A percentile compares a stretch with the other conserved stretches of the same genome.
These are phyloP conservation scores for Colinus virginianus DNA, from an alignment of 2,113 vertebrate genomes.

Conservation along the genomic window DNA sequence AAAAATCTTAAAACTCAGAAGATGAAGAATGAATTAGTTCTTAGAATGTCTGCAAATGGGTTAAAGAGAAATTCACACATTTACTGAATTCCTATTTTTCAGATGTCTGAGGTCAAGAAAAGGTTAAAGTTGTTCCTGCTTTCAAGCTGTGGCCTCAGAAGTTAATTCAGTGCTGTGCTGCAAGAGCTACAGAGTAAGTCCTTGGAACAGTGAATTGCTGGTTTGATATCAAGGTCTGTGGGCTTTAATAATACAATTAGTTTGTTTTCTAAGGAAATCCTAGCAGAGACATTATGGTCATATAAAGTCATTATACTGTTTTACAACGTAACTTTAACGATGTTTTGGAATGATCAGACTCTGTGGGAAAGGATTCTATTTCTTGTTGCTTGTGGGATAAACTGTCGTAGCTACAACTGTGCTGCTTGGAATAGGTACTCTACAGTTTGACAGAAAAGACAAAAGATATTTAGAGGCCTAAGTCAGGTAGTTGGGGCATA, in stretches of 20 bases:
- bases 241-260: constrained; percentile 33
- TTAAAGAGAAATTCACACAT: constrained; percentile 1
- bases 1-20: background rate
- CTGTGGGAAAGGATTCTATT: background rate
- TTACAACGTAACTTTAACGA: constrained; percentile 22
- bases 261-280: constrained; percentile 51
- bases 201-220: constrained; percentile 28
- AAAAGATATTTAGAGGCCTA: background rate
- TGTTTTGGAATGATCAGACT: constrained; percentile 14
- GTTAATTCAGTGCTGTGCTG: constrained; percentile 51
- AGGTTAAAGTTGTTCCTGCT: constrained; percentile 55
- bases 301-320: constrained; percentile 36
- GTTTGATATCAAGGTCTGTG: constrained; percentile 32
- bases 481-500: background rate
- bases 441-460: background rate
- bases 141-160: constrained; percentile 29
- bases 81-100: constrained; percentile 32
- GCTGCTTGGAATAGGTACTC: background rate
- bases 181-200: constrained; percentile 8
- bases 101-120: constrained; percentile 30
- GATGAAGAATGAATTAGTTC: background rate
- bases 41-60: background rate
- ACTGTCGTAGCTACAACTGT: background rate
- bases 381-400: constrained; percentile 33
- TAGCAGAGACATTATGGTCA: background rate